Evolutionary conservation across 1,140 invertebrate species (phyloP), one percentile per base, ranked within the genome.

Genomic region (Leptinotarsa defecta): DNA sequence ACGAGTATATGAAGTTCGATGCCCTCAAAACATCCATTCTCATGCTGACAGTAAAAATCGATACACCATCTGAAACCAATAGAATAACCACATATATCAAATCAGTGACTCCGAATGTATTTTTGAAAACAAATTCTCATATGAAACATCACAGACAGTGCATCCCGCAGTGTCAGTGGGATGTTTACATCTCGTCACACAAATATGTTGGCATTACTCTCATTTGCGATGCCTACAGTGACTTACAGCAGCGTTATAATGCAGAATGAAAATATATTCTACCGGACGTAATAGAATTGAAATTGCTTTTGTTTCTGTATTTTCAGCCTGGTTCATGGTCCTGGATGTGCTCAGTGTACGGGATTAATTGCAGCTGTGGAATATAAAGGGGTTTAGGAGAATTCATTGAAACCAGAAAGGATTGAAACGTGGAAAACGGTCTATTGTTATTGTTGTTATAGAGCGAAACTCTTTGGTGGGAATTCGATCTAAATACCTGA

Each of bases 251-350:
- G 52, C 52, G 52, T 57, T 19, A 57, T 57, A 57, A 57, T 57
- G 52, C 52, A 57, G 52, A 57, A 57, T 57, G 52, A 57, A 57
- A 57, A 57, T 57, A 57, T 57, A 57, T 57, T 57, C 52, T 19
- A 57, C 52, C n/a, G 52, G 52, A 57, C 52, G 52, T 57, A 57
- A 57, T 57, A 57, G 52, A 57, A 57, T 57, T 57, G 52, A 57
- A 57, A 57, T 57, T 57, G 52, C 52, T 57, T 57, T 57, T 57
- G 52, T 57, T 57, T 19, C 15, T 57, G 52, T 57, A 57, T 57
- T 15, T 57, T 57, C 52, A 57, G 52, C 52, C 34, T 57, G n/a
- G 52, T 17, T 19, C 52, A 57, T 17, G n/a, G 52, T 19, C 6
- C 52, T 57, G n/a, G n/a, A 57, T 57, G 17, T 57, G 52, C n/a